These are phyloP conservation scores for Bedellia somnulentella DNA, from an alignment of 2,888 invertebrate species.

Conservation along the genomic window DNA sequence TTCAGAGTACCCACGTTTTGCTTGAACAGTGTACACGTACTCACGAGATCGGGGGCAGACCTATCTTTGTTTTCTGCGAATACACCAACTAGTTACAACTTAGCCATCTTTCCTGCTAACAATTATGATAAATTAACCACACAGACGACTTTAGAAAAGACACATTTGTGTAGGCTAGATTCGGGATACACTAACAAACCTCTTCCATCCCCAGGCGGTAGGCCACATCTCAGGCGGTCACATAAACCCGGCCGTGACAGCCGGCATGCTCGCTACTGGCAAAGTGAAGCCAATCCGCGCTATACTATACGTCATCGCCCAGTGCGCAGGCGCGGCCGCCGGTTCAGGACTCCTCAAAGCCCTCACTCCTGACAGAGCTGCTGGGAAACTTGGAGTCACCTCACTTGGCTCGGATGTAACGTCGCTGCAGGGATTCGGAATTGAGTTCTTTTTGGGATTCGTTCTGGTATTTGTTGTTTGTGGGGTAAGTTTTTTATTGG, in stretches of 20 bases:
- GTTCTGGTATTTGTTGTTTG: conserved; percentile 89
- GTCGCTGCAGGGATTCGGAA: conserved; percentile 80
- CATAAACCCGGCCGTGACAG: conserved; percentile 90
- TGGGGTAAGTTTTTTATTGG: conserved; percentile 65
- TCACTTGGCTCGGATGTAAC: conserved; percentile 62
- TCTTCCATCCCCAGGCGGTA: conserved; percentile 60
- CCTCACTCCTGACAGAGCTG: conserved; percentile 66
- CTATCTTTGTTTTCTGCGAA: no score
- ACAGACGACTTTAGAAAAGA: no score
- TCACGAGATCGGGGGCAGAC: no score
- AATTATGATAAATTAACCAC: no score
- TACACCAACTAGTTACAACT: no score
- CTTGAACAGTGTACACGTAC: no score
- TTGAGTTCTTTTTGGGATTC: conserved; percentile 89
- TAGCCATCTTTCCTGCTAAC: no score
- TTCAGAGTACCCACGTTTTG: no score
- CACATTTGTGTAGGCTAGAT: no score
- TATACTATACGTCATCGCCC: conserved; percentile 77
- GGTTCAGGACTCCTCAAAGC: conserved; percentile 77
- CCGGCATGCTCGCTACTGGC: conserved; percentile 76
- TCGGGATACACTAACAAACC: no score
- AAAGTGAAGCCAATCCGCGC: conserved; percentile 76
- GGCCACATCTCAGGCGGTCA: conserved; percentile 90
- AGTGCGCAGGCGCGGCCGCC: conserved; percentile 80
- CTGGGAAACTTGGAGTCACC: conserved; percentile 71